Evolutionary conservation across 2,113 vertebrate genomes (phyloP).

Genomic region (Elachura formosa): DNA sequence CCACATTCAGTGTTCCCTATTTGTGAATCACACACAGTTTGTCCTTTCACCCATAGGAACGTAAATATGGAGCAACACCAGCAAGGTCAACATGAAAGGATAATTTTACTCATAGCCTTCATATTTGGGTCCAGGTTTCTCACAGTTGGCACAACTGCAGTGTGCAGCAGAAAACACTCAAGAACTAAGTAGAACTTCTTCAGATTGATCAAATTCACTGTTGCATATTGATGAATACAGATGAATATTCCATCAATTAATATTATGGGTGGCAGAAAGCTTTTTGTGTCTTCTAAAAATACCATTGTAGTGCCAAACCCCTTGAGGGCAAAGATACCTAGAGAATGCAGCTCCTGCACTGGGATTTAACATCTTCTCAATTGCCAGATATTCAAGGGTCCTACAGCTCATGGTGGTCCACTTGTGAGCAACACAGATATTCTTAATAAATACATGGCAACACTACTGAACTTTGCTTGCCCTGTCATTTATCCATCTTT

Average conservation of each 20-base stretch:
- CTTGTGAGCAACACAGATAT: background rate
- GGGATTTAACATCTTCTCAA: background rate
- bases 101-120: background rate
- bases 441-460: background rate
- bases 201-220: background rate
- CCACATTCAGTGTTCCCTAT: background rate
- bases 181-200: background rate
- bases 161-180: background rate
- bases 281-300: background rate
- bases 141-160: background rate
- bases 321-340: background rate
- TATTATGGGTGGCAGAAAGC: background rate
- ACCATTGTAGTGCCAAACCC: background rate
- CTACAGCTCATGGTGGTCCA: background rate
- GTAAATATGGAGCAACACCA: background rate
- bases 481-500: background rate
- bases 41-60: background rate
- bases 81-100: background rate
- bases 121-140: background rate
- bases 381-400: background rate
- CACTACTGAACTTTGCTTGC: background rate
- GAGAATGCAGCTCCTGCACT: background rate
- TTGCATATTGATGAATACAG: no score
- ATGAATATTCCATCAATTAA: background rate
- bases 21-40: background rate